Percentiles rank a stretch among this genome's conserved stretches.
phyloP scores from a whole-genome alignment of 2,113 vertebrate species.

The Sciurus niger region DNA sequence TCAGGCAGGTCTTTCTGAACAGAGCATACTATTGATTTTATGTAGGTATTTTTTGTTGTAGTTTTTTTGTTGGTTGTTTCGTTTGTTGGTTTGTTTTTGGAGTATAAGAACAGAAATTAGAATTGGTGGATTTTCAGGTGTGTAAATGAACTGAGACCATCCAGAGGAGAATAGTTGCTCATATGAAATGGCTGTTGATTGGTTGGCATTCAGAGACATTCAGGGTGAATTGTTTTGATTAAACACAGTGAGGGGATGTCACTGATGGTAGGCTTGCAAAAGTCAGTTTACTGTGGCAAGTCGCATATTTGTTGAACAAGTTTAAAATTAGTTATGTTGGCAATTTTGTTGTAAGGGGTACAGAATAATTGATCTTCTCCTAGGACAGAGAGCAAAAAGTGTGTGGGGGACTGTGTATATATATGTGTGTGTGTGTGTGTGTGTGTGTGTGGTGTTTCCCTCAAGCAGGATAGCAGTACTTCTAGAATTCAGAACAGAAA shows the following conservation, averaged over 20 bases:
- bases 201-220: background rate
- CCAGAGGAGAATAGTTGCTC: background rate
- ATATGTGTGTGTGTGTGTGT: background rate
- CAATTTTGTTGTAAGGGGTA: background rate
- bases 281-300: background rate
- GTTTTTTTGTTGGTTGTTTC: no score
- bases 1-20: no score
- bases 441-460: background rate
- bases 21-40: no score
- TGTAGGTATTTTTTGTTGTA: no score
- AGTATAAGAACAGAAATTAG: background rate
- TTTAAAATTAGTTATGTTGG: slow-evolving; percentile 20
- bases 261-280: background rate
- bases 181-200: background rate
- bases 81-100: no score
- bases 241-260: background rate
- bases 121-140: background rate
- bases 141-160: background rate
- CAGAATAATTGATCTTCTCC: slow-evolving; percentile 15
- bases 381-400: background rate
- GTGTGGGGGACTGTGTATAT: no score
- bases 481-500: slow-evolving; percentile 46
- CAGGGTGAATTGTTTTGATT: background rate
- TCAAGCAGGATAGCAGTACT: background rate
- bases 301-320: background rate